Base-by-base conservation (phyloP, 2,888 invertebrate genomes). In the Lacanobia oleracea region DNA sequence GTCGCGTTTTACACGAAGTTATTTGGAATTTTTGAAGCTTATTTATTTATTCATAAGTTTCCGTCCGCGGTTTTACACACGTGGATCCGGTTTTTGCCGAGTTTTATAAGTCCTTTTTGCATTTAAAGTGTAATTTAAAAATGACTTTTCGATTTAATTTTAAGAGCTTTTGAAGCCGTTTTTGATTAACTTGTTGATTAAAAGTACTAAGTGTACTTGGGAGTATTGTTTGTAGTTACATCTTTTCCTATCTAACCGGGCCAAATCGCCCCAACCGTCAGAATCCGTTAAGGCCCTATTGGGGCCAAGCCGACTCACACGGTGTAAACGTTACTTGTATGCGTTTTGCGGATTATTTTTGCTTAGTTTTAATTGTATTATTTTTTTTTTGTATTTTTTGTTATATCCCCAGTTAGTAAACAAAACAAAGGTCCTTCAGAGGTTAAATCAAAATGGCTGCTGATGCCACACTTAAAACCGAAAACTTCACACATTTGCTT, bases 1-100 rank as follows among this genome's bases (percentile, higher is more conserved):
- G 73, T 68, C 75, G 83, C 81, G 74, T 86, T 87, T 85, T 68
- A 70, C 75, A 82, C 80, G 68, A 84, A 83, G 80, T 83, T 86
- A 75, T 83, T 75, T 79, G 63, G 61, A 68, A 65, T 81, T 81
- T 86, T 85, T 66, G 23, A 73, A 74, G 72, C 68, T 76, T 86
- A 81, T 81, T 85, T 75, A 75, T 77, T 75, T 85, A 85, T 85
- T 82, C 81, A 84, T 76, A 80, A 83, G 77, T 77, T 77, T 67
- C 43, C 61, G 48, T 68, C 70, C 61, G 75, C 64, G 59, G 71
- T 60, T 82, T 68, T 60, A 63, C 77, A 69, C 66, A 79, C 79
- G 74, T 76, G 77, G 64, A 74, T 75, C 63, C 43, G 27, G 77
- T 69, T 80, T 77, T 75, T 57, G 21, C 56, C 1, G 33, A 45